phyloP scores from a whole-genome alignment of 2,113 vertebrate species.

The Oncorhynchus masou region DNA sequence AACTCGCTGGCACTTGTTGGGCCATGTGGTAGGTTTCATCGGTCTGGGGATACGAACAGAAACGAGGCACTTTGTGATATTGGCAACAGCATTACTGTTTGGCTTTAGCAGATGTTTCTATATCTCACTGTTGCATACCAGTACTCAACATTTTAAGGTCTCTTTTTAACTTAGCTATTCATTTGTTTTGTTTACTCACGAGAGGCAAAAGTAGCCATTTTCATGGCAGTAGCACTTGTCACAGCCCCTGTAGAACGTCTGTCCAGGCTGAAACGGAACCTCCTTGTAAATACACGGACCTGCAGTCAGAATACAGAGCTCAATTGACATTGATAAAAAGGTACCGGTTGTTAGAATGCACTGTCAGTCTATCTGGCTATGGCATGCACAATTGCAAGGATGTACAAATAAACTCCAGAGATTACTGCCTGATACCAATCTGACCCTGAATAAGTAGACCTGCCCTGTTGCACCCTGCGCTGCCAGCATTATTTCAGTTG shows the following conservation, averaged over 20 bases:
- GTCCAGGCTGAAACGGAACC: slow-evolving; percentile 28
- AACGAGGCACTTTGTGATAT: neutral
- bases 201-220: slow-evolving; percentile 38
- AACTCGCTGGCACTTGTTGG: slow-evolving; percentile 27
- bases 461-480: neutral
- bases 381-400: too few species aligned
- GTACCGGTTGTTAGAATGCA: neutral
- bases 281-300: slow-evolving; percentile 33
- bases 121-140: neutral
- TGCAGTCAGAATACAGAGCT: slow-evolving; percentile 3
- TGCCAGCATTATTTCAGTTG: neutral
- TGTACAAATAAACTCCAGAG: too few species aligned
- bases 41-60: slow-evolving; percentile 19
- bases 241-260: slow-evolving; percentile 42
- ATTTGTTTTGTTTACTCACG: slow-evolving; percentile 23
- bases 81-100: neutral
- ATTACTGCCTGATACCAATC: neutral
- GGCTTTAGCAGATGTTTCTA: neutral
- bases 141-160: neutral
- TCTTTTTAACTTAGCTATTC: neutral
- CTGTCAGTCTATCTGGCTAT: neutral
- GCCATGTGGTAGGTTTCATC: slow-evolving; percentile 46
- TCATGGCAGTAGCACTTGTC: slow-evolving; percentile 47
- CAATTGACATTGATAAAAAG: neutral
- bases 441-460: neutral